A percentile compares a stretch with the other conserved stretches of the same genome.
Conservation (phyloP, 2,797 vertebrate genomes). For the Pseudomugil gertrudae region DNA sequence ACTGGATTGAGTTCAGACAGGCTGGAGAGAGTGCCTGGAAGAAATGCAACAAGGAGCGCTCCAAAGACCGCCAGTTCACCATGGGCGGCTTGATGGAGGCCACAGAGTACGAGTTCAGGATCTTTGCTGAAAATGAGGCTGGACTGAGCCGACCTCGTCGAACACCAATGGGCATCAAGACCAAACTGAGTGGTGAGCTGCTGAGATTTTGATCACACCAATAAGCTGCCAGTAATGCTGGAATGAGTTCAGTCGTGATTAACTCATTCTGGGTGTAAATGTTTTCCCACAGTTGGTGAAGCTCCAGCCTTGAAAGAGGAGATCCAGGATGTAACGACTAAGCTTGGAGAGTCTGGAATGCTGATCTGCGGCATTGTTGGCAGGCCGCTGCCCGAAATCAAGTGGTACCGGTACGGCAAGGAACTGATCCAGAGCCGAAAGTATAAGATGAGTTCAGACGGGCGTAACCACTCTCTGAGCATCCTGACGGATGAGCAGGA, state of each 20-base stretch:
- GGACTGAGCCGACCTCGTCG: slow-evolving; percentile 94
- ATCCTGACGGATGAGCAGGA: slow-evolving; percentile 96
- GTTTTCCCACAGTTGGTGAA: slow-evolving; percentile 88
- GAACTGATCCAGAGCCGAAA: slow-evolving; percentile 97
- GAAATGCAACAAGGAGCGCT: slow-evolving; percentile 94
- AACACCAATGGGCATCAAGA: slow-evolving; percentile 96
- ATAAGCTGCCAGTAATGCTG: neutral
- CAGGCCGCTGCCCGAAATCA: slow-evolving; percentile 97
- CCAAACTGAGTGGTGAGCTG: slow-evolving; percentile 94
- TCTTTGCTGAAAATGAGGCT: slow-evolving; percentile 95
- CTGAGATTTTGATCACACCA: neutral
- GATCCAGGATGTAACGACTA: slow-evolving; percentile 90
- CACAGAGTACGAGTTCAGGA: slow-evolving; percentile 96
- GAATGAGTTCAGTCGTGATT: neutral
- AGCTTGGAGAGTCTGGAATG: slow-evolving; percentile 92
- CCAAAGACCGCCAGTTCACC: slow-evolving; percentile 96
- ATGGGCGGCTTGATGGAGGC: slow-evolving; percentile 96
- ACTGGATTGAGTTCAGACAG: slow-evolving; percentile 97
- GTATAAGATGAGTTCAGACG: slow-evolving; percentile 99
- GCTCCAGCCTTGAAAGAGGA: slow-evolving; percentile 90
- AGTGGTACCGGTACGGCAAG: slow-evolving; percentile 97
- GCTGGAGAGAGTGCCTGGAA: slow-evolving; percentile 97
- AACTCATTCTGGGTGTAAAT: neutral
- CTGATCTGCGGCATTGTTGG: slow-evolving; percentile 94
- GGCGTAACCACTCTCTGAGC: slow-evolving; percentile 92